These are phyloP conservation scores for Rhodophaea formosa DNA, from an alignment of 2,888 invertebrate genomes.

Conservation along the genomic window DNA sequence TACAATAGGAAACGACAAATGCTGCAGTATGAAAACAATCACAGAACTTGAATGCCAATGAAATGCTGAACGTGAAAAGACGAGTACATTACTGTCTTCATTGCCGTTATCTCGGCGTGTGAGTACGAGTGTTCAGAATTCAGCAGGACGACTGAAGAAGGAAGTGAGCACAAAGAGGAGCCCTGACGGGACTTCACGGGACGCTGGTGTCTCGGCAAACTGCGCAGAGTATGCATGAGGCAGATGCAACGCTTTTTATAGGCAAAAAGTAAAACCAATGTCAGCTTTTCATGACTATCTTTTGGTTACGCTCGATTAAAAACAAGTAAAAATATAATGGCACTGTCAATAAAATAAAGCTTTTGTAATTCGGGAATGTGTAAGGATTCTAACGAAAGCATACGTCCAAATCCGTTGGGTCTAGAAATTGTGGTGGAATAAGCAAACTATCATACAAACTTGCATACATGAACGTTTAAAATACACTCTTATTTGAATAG, in stretches of 20 bases:
- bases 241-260: not conserved
- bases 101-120: conserved; percentile 35
- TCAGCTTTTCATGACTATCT: too few relatives aligned
- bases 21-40: not conserved
- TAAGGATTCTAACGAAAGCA: not conserved
- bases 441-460: too few relatives aligned
- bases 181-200: conserved; percentile 38
- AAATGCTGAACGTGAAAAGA: conserved; percentile 20
- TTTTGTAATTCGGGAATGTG: not conserved
- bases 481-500: too few relatives aligned
- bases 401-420: too few relatives aligned
- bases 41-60: conserved; percentile 14
- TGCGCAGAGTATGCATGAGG: not conserved
- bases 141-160: conserved; percentile 49
- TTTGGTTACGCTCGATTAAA: not conserved
- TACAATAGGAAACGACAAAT: not conserved
- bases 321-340: not conserved
- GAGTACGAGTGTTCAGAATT: conserved; percentile 50
- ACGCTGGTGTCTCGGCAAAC: not conserved
- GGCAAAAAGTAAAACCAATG: too few relatives aligned
- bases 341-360: too few relatives aligned
- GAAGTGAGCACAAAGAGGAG: conserved; percentile 55
- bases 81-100: conserved; percentile 27
- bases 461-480: too few relatives aligned
- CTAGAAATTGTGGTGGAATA: too few relatives aligned